phyloP scores from a whole-genome alignment of 2,797 vertebrate species.

The Botia kubotai region DNA sequence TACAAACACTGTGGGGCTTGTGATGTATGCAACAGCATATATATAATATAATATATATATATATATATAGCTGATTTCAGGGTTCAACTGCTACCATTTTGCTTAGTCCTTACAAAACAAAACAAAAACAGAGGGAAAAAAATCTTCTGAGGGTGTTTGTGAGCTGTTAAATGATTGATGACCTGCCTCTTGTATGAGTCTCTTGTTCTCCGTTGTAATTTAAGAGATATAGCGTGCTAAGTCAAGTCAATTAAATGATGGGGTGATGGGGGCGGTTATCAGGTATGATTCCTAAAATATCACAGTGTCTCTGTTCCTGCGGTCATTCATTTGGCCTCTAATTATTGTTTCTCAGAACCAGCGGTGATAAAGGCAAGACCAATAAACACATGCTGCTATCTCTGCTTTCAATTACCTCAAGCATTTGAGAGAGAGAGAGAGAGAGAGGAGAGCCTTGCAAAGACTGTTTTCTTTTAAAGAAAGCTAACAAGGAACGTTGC shows the following conservation, averaged over 20 bases:
- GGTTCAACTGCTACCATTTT: constrained; percentile 4
- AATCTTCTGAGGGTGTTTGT: constrained; percentile 67
- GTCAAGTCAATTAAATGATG: constrained; percentile 77
- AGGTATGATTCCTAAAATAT: constrained; percentile 1
- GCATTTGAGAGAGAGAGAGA: constrained; percentile 57
- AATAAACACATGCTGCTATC: constrained; percentile 69
- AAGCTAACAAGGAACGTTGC: background rate
- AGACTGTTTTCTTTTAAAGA: constrained; percentile 2
- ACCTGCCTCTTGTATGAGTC: constrained; percentile 62
- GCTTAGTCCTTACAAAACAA: background rate
- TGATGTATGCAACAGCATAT: constrained; percentile 10
- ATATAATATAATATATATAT: no score
- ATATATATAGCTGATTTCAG: constrained; percentile 22
- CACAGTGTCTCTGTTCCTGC: constrained; percentile 44
- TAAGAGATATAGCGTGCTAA: constrained; percentile 71
- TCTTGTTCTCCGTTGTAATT: constrained; percentile 60
- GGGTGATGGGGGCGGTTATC: constrained; percentile 50
- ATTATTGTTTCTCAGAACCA: constrained; percentile 74
- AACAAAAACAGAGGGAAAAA: background rate
- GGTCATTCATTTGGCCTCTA: constrained; percentile 76
- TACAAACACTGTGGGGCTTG: constrained; percentile 55
- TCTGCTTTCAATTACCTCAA: constrained; percentile 69
- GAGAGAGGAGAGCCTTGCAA: constrained; percentile 31
- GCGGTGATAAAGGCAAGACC: constrained; percentile 68
- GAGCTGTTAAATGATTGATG: constrained; percentile 68